Evolutionary conservation across 2,888 invertebrate genomes (phyloP).

Genomic region (Drosophila kanekoi): DNA sequence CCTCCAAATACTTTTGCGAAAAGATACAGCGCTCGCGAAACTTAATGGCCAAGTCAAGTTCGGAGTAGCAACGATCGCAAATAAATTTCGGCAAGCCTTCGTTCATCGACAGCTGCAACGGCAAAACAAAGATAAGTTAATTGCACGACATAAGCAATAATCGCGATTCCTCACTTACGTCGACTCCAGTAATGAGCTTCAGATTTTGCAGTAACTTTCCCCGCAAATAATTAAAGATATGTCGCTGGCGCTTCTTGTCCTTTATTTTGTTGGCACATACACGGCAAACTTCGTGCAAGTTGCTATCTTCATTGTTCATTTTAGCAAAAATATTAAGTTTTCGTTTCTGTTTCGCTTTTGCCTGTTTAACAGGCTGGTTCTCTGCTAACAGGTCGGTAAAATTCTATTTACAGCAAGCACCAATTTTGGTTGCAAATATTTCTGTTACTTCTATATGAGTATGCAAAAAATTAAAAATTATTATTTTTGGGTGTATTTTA

Average conservation of each 20-base stretch:
- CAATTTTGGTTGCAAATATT: background rate
- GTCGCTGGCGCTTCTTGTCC: constrained; percentile 50
- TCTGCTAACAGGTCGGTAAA: background rate
- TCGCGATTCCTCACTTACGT: constrained; percentile 32
- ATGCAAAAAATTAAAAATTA: background rate
- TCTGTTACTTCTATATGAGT: background rate
- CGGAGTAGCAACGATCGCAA: constrained; percentile 63
- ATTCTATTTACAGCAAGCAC: background rate
- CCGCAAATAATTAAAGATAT: constrained; percentile 53
- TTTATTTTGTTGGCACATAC: constrained; percentile 71
- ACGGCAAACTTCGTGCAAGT: constrained; percentile 53
- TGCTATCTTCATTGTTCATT: constrained; percentile 25
- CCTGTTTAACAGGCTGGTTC: background rate
- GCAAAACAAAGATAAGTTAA: background rate
- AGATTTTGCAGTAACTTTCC: constrained; percentile 51
- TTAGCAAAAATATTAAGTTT: background rate
- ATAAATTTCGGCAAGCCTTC: constrained; percentile 53
- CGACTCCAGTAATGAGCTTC: constrained; percentile 62
- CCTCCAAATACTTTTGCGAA: constrained; percentile 59
- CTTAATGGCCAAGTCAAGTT: constrained; percentile 66
- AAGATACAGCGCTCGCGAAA: constrained; percentile 72
- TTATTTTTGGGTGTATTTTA: background rate
- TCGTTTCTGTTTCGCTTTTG: background rate
- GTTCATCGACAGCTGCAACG: constrained; percentile 34
- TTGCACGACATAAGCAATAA: background rate